Evolutionary conservation across 1,140 invertebrate genomes (phyloP).

Genomic region (Drosophila takahashii): DNA sequence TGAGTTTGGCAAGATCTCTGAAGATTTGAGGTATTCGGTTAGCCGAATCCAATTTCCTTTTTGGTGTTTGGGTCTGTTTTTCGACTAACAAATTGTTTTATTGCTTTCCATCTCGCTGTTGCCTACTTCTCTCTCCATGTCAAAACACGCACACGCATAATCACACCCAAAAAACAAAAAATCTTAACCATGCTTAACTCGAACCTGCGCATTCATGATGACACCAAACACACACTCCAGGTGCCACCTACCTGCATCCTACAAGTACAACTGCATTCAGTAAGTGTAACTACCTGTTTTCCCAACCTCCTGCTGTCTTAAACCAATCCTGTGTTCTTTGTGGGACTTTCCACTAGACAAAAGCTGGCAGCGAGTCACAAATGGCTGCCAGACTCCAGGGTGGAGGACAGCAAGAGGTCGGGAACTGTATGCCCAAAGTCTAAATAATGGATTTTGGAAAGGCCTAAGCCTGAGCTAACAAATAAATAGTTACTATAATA

Average conservation of each 20-base stretch:
- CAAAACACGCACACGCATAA: slow-evolving; percentile 48
- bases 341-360: slow-evolving; percentile 69
- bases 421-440: slow-evolving; percentile 4
- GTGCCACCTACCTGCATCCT: slow-evolving; percentile 87
- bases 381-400: slow-evolving; percentile 63
- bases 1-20: slow-evolving; percentile 40
- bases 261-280: slow-evolving; percentile 89
- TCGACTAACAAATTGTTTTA: slow-evolving; percentile 79
- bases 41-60: not conserved
- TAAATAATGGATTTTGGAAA: not conserved
- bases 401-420: slow-evolving; percentile 61
- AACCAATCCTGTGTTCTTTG: slow-evolving; percentile 47
- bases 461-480: slow-evolving; percentile 21
- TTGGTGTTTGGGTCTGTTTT: slow-evolving; percentile 59
- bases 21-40: not conserved
- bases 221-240: slow-evolving; percentile 72
- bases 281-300: slow-evolving; percentile 85
- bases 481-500: not conserved
- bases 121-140: slow-evolving; percentile 47
- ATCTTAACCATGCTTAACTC: slow-evolving; percentile 44
- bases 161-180: slow-evolving; percentile 13
- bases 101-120: slow-evolving; percentile 72
- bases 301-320: slow-evolving; percentile 26
- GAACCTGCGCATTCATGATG: slow-evolving; percentile 77
- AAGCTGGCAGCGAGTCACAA: slow-evolving; percentile 49